A percentile compares a stretch with the other conserved stretches of the same genome.
Evolutionary conservation across 2,113 vertebrate genomes (phyloP).

Genomic region (Megalops atlanticus): DNA sequence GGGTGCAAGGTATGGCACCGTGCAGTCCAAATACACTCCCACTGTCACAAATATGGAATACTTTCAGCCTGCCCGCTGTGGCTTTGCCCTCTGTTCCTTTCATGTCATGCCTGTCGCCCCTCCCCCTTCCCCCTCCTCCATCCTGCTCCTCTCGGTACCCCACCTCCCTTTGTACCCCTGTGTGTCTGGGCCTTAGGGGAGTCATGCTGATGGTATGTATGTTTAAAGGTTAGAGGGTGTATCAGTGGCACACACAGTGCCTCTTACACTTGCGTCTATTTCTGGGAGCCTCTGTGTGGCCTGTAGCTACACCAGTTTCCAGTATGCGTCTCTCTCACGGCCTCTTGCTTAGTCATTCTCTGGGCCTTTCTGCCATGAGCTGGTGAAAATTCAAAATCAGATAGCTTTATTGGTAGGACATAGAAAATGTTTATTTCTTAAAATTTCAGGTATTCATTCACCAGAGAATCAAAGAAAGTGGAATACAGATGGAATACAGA

Average conservation of each 20-base stretch:
- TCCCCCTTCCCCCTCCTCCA: not conserved
- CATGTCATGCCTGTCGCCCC: not conserved
- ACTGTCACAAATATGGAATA: not conserved
- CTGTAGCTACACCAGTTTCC: constrained; percentile 39
- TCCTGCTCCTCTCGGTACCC: constrained; percentile 14
- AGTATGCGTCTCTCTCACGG: not conserved
- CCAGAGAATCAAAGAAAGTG: too few relatives aligned
- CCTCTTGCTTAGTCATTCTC: not conserved
- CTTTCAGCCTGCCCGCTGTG: not conserved
- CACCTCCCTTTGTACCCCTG: constrained; percentile 3
- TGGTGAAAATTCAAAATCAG: not conserved
- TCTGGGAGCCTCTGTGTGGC: constrained; percentile 8
- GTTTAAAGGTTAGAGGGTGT: constrained; percentile 69
- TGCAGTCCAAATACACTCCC: not conserved
- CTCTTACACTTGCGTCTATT: constrained; percentile 25
- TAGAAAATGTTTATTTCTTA: too few relatives aligned
- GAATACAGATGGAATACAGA: too few relatives aligned
- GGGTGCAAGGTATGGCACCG: constrained; percentile 83
- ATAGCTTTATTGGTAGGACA: not conserved
- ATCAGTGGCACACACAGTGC: constrained; percentile 49
- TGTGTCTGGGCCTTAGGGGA: constrained; percentile 29
- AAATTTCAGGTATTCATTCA: too few relatives aligned
- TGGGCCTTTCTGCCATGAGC: too few relatives aligned
- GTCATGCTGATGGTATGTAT: constrained; percentile 60
- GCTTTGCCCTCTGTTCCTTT: not conserved